Evolutionary conservation across 2,888 invertebrate species (phyloP).

Genomic region (Bibio marci): DNA sequence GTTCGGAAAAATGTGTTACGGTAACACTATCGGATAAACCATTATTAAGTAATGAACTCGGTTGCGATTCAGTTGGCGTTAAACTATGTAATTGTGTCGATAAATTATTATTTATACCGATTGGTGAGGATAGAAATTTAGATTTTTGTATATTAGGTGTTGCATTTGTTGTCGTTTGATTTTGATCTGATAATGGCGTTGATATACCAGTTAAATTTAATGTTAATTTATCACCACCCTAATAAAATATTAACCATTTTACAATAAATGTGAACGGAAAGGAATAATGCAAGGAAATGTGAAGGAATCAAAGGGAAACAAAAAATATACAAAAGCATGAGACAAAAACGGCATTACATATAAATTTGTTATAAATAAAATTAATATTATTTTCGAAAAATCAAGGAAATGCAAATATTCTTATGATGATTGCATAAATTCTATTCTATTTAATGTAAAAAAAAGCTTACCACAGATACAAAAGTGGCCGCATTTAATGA

Average conservation of each 20-base stretch:
- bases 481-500: conserved; percentile 48
- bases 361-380: too few species aligned
- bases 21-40: conserved; percentile 29
- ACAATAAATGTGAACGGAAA: too few species aligned
- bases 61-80: conserved; percentile 19
- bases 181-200: conserved; percentile 12
- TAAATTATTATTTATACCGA: background rate
- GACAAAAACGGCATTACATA: background rate
- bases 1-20: conserved; percentile 37
- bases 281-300: conserved; percentile 6
- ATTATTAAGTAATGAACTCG: conserved; percentile 14
- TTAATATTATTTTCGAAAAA: too few species aligned
- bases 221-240: conserved; percentile 55
- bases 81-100: conserved; percentile 1
- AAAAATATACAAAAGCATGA: conserved; percentile 8
- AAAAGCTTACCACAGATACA: conserved; percentile 52
- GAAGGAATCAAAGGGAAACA: conserved; percentile 6
- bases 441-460: too few species aligned
- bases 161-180: conserved; percentile 11
- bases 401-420: too few species aligned
- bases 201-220: conserved; percentile 39
- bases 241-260: too few species aligned
- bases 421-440: too few species aligned
- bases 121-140: conserved; percentile 5
- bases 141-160: background rate